These are phyloP conservation scores for Achatina immaculata DNA, from an alignment of 1,140 invertebrate genomes.

Conservation along the genomic window DNA sequence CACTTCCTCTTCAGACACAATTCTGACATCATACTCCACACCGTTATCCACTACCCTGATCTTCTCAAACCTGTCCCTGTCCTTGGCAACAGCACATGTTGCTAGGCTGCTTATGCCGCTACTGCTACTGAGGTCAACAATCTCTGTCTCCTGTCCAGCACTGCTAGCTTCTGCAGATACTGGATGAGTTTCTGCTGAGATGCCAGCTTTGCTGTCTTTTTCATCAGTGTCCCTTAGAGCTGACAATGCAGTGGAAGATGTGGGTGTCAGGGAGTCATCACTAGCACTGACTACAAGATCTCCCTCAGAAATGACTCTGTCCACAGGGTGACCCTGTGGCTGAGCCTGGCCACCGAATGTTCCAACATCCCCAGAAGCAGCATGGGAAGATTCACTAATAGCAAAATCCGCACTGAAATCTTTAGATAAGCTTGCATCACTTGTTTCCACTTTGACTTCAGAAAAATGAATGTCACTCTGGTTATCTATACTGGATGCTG, in stretches of 20 bases:
- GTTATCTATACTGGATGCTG: not conserved
- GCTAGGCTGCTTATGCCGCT: not conserved
- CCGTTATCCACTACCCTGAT: constrained; percentile 28
- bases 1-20: constrained; percentile 29
- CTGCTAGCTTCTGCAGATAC: not conserved
- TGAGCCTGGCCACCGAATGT: not conserved
- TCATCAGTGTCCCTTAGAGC: not conserved
- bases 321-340: not conserved
- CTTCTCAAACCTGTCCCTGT: not conserved
- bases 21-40: constrained; percentile 33
- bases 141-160: not conserved
- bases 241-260: not conserved
- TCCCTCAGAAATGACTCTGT: not conserved
- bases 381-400: not conserved
- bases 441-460: not conserved
- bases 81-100: not conserved
- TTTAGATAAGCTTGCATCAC: not conserved
- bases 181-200: not conserved
- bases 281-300: not conserved
- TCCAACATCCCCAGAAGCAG: not conserved
- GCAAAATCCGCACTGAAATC: not conserved
- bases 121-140: not conserved
- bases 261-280: not conserved
- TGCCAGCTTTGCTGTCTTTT: not conserved
- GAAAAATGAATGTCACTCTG: too few relatives aligned